These are phyloP conservation scores for Tor tambroides DNA, from an alignment of 2,113 vertebrate genomes.

Conservation along the genomic window DNA sequence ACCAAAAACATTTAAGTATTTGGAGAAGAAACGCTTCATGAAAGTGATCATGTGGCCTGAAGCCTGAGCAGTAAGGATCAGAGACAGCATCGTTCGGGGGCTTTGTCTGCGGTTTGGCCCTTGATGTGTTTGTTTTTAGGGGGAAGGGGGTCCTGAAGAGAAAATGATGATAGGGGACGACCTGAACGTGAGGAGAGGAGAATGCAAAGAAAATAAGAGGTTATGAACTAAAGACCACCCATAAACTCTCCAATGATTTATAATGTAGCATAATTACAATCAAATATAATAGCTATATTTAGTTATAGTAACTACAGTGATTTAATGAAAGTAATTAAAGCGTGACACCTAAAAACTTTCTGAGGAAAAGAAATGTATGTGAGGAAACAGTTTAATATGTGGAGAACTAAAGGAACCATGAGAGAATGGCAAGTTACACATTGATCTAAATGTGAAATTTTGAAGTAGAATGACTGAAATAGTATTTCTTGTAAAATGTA, in stretches of 20 bases:
- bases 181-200: not conserved
- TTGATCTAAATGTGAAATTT: no score
- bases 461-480: no score
- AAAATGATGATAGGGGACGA: not conserved
- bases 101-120: conserved; percentile 45
- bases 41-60: conserved; percentile 7
- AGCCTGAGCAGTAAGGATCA: conserved; percentile 19
- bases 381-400: not conserved
- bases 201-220: not conserved
- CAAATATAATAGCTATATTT: not conserved
- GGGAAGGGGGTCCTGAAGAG: not conserved
- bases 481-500: no score
- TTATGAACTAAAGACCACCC: not conserved
- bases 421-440: no score
- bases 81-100: conserved; percentile 22
- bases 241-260: conserved; percentile 2
- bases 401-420: not conserved
- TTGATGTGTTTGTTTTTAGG: not conserved
- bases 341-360: not conserved
- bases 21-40: conserved; percentile 12
- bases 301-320: not conserved
- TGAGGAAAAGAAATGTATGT: not conserved
- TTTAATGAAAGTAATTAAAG: no score
- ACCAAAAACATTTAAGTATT: not conserved
- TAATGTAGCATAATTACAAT: not conserved